Conservation (phyloP, 2,113 vertebrate species). For the Eudyptes chrysolophus region DNA sequence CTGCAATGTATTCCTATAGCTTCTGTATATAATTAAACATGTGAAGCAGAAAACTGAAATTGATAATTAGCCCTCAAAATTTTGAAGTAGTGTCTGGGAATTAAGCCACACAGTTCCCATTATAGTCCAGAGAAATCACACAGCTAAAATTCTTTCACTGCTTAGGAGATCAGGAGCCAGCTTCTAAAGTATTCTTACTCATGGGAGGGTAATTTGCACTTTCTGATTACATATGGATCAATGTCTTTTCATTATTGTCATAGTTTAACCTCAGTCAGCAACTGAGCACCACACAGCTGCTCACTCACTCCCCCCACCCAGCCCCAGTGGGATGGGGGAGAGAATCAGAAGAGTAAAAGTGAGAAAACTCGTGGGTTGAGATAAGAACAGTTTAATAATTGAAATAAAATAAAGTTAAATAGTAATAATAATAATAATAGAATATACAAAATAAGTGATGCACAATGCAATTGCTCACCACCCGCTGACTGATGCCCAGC, state of each 20-base stretch:
- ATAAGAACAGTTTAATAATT: no score
- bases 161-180: neutral
- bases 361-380: no score
- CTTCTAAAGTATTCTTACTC: neutral
- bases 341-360: no score
- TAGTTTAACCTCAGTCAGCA: no score
- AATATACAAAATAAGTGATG: no score
- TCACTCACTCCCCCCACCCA: no score
- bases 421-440: no score
- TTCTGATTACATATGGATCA: neutral
- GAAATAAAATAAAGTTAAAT: no score
- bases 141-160: neutral
- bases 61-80: conserved; percentile 16
- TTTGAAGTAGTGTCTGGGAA: neutral
- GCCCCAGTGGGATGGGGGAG: no score
- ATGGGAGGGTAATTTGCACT: neutral
- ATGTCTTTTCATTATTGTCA: neutral
- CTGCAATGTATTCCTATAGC: neutral
- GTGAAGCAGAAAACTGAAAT: neutral
- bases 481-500: no score
- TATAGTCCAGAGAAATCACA: neutral
- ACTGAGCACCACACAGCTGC: no score
- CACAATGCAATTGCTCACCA: no score
- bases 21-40: neutral
- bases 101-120: neutral